A percentile compares a stretch with the other conserved stretches of the same genome.
Evolutionary conservation across 1,140 invertebrate species (phyloP).

Genomic region (Amphibalanus amphitrite): DNA sequence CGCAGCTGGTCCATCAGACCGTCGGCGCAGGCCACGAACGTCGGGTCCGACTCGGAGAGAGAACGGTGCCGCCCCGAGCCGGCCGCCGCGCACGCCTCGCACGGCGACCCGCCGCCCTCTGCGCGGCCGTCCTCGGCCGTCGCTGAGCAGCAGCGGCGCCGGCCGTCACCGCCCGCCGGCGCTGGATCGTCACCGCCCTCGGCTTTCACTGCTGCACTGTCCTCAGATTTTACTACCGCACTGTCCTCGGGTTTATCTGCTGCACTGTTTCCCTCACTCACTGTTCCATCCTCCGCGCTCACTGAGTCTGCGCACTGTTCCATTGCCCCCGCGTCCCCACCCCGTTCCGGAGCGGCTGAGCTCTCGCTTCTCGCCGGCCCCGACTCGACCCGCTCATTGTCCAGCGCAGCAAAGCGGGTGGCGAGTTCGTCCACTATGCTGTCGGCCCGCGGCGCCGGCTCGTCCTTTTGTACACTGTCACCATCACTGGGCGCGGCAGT

Average conservation of each 20-base stretch:
- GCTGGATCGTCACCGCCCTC: too few relatives aligned
- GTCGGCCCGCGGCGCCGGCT: not conserved
- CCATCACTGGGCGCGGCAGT: not conserved
- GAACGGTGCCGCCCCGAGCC: not conserved
- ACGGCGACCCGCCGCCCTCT: not conserved
- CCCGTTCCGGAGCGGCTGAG: too few relatives aligned
- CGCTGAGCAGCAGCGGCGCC: not conserved
- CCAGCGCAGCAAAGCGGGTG: not conserved
- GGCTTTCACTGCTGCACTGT: too few relatives aligned
- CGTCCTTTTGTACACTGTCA: not conserved
- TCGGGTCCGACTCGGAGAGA: not conserved
- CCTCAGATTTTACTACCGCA: too few relatives aligned
- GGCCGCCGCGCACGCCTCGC: not conserved
- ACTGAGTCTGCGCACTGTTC: too few relatives aligned
- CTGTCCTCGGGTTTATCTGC: too few relatives aligned
- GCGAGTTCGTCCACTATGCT: not conserved
- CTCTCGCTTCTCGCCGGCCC: too few relatives aligned
- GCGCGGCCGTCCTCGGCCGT: not conserved
- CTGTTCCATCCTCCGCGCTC: too few relatives aligned
- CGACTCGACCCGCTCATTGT: not conserved
- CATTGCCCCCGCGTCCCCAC: too few relatives aligned
- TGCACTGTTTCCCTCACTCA: too few relatives aligned
- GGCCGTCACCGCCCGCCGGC: not conserved
- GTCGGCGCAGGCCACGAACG: constrained; percentile 2
- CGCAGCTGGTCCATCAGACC: not conserved